A percentile compares a stretch with the other conserved stretches of the same genome.
phyloP scores from a whole-genome alignment of 2,113 vertebrate species.

The Calyptomena viridis region DNA sequence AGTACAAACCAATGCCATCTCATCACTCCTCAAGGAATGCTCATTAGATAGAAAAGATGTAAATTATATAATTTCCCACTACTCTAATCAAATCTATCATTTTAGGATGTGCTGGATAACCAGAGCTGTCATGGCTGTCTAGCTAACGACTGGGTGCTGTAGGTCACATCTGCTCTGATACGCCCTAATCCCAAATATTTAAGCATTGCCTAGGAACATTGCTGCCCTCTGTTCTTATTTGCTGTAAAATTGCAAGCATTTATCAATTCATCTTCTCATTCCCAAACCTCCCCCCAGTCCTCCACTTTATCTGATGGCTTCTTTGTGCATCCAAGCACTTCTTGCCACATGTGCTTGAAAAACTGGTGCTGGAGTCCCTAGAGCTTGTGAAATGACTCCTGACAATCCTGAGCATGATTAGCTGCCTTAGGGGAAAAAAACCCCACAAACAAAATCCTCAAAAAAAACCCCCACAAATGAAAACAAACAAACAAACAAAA shows the following conservation, averaged over 20 bases:
- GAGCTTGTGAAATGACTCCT: accelerated
- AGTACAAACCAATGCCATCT: neutral
- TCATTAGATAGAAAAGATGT: neutral
- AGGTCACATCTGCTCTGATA: neutral
- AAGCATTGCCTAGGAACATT: neutral
- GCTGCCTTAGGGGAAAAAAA: neutral
- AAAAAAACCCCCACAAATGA: too few species aligned
- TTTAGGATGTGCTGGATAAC: neutral
- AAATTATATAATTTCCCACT: neutral
- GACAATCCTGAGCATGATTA: neutral
- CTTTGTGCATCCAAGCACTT: neutral
- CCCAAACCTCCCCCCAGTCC: neutral
- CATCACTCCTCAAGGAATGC: neutral
- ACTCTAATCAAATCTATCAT: neutral
- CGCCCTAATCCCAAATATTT: neutral
- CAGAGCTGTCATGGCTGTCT: neutral
- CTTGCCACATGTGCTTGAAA: neutral
- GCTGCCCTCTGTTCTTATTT: neutral
- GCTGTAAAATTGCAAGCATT: neutral
- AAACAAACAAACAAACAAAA: too few species aligned
- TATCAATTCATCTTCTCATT: neutral
- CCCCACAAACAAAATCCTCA: too few species aligned
- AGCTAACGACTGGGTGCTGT: neutral
- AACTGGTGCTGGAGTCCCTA: neutral
- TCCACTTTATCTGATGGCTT: neutral